Evolutionary conservation across 2,888 invertebrate species (phyloP).

Genomic region (Cheilosia pagana): DNA sequence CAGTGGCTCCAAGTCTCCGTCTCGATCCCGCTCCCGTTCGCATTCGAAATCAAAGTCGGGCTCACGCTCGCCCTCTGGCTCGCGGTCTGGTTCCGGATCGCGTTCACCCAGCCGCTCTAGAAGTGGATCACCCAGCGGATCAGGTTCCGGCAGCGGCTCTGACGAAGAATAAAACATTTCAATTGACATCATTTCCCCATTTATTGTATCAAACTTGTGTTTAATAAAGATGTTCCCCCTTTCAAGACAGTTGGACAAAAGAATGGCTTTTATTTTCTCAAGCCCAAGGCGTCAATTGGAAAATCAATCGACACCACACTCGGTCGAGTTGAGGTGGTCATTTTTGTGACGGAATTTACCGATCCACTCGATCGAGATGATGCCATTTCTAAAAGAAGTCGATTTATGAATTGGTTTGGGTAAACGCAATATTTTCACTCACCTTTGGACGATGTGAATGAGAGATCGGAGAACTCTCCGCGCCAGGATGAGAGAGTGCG

Average conservation of each 20-base stretch:
- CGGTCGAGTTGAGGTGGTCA: conserved; percentile 75
- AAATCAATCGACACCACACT: conserved; percentile 80
- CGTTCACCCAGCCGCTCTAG: conserved; percentile 81
- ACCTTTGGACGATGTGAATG: conserved; percentile 78
- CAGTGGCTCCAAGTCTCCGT: conserved; percentile 57
- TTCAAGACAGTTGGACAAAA: conserved; percentile 7
- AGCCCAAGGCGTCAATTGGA: conserved; percentile 72
- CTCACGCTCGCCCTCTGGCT: conserved; percentile 77
- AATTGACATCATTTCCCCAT: conserved; percentile 26
- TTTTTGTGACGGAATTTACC: conserved; percentile 30
- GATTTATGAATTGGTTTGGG: background rate
- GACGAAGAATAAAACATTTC: conserved; percentile 82
- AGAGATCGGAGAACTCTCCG: conserved; percentile 78
- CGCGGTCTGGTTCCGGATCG: conserved; percentile 81
- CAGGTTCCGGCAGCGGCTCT: conserved; percentile 82
- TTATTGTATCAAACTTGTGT: conserved; percentile 44
- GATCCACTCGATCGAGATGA: conserved; percentile 51
- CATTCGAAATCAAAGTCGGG: conserved; percentile 76
- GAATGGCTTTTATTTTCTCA: conserved; percentile 24
- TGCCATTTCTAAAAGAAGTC: conserved; percentile 8
- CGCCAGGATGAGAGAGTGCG: conserved; percentile 80
- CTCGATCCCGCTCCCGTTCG: conserved; percentile 58
- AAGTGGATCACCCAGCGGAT: conserved; percentile 79
- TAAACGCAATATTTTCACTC: conserved; percentile 8
- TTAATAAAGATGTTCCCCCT: conserved; percentile 32